Percentiles rank a stretch among this genome's conserved stretches.
phyloP scores from a whole-genome alignment of 2,113 vertebrate genomes.

The Coturnix japonica region DNA sequence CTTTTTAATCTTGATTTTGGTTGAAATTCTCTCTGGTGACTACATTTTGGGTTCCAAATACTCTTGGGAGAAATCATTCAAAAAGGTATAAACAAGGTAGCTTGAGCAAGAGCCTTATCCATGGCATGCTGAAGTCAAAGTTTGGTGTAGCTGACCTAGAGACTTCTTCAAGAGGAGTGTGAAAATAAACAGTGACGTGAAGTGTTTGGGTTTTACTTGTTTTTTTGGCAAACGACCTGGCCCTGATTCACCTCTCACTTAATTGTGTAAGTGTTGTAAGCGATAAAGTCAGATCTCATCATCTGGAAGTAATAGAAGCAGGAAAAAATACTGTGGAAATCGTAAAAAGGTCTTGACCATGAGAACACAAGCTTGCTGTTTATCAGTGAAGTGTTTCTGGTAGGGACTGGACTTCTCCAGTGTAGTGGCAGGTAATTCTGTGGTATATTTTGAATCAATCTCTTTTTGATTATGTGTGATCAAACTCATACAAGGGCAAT shows the following conservation, averaged over 20 bases:
- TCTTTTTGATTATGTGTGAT: not conserved
- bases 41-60: not conserved
- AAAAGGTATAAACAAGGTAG: slow-evolving; percentile 14
- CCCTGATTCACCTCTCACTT: slow-evolving; percentile 58
- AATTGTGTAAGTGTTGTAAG: slow-evolving; percentile 47
- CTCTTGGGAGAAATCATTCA: not conserved
- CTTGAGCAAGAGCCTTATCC: not conserved
- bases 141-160: slow-evolving; percentile 2
- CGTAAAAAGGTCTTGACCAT: not conserved
- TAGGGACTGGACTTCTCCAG: not conserved
- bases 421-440: not conserved
- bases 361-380: not conserved
- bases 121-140: slow-evolving; percentile 12
- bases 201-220: slow-evolving; percentile 52
- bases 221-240: slow-evolving; percentile 60
- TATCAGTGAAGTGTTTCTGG: not conserved
- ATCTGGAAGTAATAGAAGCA: slow-evolving; percentile 62
- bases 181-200: slow-evolving; percentile 60
- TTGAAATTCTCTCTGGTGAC: not conserved
- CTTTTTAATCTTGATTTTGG: not conserved
- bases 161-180: slow-evolving; percentile 49
- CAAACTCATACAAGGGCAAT: rapidly evolving
- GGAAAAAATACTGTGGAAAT: slow-evolving; percentile 14
- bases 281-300: slow-evolving; percentile 42
- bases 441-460: not conserved